These are phyloP conservation scores for Petaurus breviceps DNA, from an alignment of 2,113 vertebrate genomes.

Conservation along the genomic window DNA sequence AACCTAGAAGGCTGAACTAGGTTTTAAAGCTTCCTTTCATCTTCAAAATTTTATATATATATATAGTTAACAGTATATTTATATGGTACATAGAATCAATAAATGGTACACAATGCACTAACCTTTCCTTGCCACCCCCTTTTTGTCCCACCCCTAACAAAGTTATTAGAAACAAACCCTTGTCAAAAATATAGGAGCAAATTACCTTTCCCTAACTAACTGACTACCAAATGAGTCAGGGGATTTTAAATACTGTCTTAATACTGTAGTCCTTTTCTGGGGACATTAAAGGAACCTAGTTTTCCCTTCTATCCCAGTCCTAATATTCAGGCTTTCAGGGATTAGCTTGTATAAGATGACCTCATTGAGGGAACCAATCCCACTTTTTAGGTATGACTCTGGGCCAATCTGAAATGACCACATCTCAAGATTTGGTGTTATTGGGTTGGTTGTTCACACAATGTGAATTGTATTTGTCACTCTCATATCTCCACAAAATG, in stretches of 20 bases:
- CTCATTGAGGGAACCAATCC: not conserved
- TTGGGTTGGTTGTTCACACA: not conserved
- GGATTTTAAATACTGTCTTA: not conserved
- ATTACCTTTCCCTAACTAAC: not conserved
- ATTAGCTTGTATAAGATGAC: not conserved
- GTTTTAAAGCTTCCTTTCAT: not conserved
- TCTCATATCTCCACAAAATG: not conserved
- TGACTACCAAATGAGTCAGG: not conserved
- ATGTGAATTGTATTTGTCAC: not conserved
- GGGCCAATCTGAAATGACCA: not conserved
- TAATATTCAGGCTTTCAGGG: not conserved
- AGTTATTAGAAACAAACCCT: not conserved
- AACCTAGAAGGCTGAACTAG: not conserved
- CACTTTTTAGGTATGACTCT: not conserved
- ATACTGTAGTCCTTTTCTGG: not conserved
- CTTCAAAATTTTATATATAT: not conserved
- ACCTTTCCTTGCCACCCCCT: not conserved
- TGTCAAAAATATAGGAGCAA: not conserved
- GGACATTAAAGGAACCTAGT: not conserved
- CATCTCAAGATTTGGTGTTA: not conserved
- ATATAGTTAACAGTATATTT: not conserved
- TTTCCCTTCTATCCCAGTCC: not conserved
- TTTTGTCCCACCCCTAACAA: not conserved
- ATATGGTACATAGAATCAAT: not conserved
- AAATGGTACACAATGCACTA: not conserved